Conservation (phyloP, 2,797 vertebrate species). For the Austrolebias charrua region DNA sequence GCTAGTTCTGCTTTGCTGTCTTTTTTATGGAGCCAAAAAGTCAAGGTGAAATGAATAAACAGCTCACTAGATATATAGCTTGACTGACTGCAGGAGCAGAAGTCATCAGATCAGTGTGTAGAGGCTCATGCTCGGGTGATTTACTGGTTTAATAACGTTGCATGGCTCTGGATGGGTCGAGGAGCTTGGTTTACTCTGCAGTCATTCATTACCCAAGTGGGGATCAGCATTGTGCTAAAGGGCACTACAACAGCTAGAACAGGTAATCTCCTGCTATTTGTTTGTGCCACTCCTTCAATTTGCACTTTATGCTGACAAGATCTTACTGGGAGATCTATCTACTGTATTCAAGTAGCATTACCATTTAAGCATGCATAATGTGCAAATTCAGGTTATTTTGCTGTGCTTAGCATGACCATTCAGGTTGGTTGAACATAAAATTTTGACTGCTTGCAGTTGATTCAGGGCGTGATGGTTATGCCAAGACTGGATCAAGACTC, state of each 20-base stretch:
- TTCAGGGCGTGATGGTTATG: neutral
- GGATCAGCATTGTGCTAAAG: slow-evolving; percentile 29
- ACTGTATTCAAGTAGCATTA: neutral
- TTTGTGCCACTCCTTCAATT: slow-evolving; percentile 42
- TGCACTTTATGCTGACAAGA: too few relatives aligned
- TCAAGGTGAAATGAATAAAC: slow-evolving; percentile 4
- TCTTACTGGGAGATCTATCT: neutral
- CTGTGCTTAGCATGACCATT: neutral
- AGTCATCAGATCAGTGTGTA: neutral
- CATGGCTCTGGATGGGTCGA: neutral
- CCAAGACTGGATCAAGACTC: too few relatives aligned
- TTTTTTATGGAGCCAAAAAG: neutral
- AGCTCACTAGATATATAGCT: neutral
- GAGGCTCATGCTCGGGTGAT: slow-evolving; percentile 15
- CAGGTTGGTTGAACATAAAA: slow-evolving; percentile 5
- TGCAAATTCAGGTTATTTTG: neutral
- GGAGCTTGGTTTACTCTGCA: slow-evolving; percentile 30
- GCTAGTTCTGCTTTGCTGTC: neutral
- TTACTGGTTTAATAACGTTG: slow-evolving; percentile 35
- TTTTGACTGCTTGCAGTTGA: slow-evolving; percentile 1
- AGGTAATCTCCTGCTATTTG: too few relatives aligned
- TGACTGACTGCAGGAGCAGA: neutral
- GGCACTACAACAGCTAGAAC: slow-evolving; percentile 48
- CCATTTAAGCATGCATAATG: neutral
- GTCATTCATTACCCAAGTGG: slow-evolving; percentile 71